Evolutionary conservation across 2,888 invertebrate genomes (phyloP).

Genomic region (Ellobium chinense): DNA sequence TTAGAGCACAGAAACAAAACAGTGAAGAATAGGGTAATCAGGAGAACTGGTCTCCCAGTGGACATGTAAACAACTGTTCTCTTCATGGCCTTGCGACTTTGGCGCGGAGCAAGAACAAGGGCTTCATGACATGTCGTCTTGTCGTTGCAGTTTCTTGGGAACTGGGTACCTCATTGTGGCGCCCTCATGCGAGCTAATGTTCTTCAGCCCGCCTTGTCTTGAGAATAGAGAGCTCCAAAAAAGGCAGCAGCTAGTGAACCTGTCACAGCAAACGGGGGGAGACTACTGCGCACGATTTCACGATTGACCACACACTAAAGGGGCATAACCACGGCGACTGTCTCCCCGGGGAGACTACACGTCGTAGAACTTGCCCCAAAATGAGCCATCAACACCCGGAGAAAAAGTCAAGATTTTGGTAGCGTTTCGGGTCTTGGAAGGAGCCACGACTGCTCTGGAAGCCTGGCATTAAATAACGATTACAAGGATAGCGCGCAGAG

Average conservation of each 20-base stretch:
- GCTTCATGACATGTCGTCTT: not conserved
- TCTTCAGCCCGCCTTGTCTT: not conserved
- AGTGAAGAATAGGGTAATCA: not conserved
- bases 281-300: constrained; percentile 36
- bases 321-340: not conserved
- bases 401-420: not conserved
- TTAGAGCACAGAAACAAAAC: not conserved
- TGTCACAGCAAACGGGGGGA: constrained; percentile 3
- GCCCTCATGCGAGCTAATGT: constrained; percentile 38
- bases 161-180: not conserved
- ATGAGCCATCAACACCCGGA: not conserved
- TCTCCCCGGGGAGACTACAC: constrained; percentile 1
- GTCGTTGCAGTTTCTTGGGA: not conserved
- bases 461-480: constrained; percentile 23
- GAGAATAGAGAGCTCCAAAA: not conserved
- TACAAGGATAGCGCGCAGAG: not conserved
- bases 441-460: not conserved
- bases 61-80: constrained; percentile 36
- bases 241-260: not conserved
- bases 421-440: not conserved
- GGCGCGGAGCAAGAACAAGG: not conserved
- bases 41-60: constrained; percentile 11
- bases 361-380: not conserved
- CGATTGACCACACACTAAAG: constrained; percentile 38
- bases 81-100: not conserved